Evolutionary conservation across 1,140 invertebrate genomes (phyloP).

Genomic region (Ephestia elutella): DNA sequence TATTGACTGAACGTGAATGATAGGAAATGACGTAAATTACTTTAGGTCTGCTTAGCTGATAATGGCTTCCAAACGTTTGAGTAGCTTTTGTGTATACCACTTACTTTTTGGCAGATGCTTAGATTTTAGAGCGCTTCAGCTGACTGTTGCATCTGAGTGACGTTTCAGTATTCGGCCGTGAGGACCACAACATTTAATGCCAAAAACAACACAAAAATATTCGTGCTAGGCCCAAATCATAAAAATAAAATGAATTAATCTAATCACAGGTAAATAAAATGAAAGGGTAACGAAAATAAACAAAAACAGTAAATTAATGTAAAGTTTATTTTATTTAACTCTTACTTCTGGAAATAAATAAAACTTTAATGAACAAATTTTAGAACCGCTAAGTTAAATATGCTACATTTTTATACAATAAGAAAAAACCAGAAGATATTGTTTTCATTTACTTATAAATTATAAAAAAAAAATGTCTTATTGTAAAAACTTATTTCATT

Average conservation of each 20-base stretch:
- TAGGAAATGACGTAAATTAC: no score
- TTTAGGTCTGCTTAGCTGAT: no score
- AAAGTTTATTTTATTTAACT: conserved; percentile 60
- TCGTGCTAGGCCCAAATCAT: no score
- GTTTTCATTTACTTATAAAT: conserved; percentile 14
- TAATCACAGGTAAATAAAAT: conserved; percentile 8
- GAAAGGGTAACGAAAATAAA: conserved; percentile 15
- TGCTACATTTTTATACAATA: conserved; percentile 45
- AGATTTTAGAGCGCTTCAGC: no score
- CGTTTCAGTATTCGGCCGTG: no score
- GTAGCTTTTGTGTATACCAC: no score
- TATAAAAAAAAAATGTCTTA: conserved; percentile 11
- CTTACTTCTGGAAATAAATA: conserved; percentile 60
- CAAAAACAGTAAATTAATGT: conserved; percentile 45
- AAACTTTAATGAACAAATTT: conserved; percentile 54
- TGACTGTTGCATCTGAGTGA: no score
- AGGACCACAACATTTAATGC: no score
- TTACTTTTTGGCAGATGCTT: no score
- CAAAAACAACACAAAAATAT: no score
- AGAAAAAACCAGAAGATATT: conserved; percentile 26
- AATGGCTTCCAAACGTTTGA: no score
- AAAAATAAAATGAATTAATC: conserved; percentile 17
- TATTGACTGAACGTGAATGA: no score
- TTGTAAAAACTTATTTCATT: conserved; percentile 19
- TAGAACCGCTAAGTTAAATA: conserved; percentile 35